Evolutionary conservation across 2,797 vertebrate genomes (phyloP), one percentile per base, ranked within the genome.

Genomic region (Gambusia yucatana): DNA sequence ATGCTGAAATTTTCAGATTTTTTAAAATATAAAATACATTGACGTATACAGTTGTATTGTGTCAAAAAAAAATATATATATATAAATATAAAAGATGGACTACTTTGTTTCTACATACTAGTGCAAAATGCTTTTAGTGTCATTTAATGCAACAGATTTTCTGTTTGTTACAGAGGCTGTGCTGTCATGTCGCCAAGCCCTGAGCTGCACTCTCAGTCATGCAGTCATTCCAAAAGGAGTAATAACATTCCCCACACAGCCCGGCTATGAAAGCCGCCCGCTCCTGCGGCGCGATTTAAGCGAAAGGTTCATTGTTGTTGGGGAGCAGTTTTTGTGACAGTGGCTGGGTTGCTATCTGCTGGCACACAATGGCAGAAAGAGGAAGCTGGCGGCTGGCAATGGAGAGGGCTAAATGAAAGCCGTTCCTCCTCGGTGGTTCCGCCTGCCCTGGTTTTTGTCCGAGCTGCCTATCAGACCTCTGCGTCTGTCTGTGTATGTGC

Each of bases 381-480:
- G 85, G 72, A 87, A 83, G 75, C 85, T 86, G 88, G 89, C 46
- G 61, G 73, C 85, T 36, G 9, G 88, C 85, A 75, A 70, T 76
- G 75, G 80, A 81, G 78, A 63, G 67, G 83, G 76, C 77, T 78
- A 85, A 91, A 93, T 92, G 84, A 92, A 93, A 93, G 90, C 91
- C 72, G 93, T 94, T 94, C 92, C 92, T 88, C 87, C 77, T 87
- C 89, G 87, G 87, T 90, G 89, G 90, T 87, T 92, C 88, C 47
- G 71, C 77, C 11, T 73, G 39, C 85, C 84, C 77, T 74, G 82
- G 77, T 88, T 91, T 92, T 93, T 91, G 89, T 93, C 75, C 46
- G 80, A 3, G 5, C 82, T 79, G 83, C 84, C 88, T 86, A 88
- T 91, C 89, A 91, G 80, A 77, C 83, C 72, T 86, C 69, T 79